A percentile compares a stretch with the other conserved stretches of the same genome.
Conservation (phyloP, 2,888 invertebrate species). For the Noctua janthina region DNA sequence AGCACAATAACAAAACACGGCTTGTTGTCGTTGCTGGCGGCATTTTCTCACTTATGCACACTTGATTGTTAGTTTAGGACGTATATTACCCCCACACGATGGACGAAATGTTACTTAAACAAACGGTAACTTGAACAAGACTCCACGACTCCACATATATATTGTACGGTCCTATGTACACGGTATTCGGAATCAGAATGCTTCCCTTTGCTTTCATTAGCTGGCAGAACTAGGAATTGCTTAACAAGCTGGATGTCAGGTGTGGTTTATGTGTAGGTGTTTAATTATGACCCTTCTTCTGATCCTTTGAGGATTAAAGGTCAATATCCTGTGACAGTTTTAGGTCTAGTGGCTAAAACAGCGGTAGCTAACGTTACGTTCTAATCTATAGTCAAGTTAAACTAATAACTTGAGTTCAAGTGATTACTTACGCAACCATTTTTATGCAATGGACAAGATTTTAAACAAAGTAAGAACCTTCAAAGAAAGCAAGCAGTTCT, state of each 20-base stretch:
- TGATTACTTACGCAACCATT: too few species aligned
- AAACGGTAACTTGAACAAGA: slow-evolving; percentile 67
- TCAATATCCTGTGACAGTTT: background rate
- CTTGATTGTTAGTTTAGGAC: slow-evolving; percentile 74
- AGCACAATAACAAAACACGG: slow-evolving; percentile 53
- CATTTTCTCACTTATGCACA: slow-evolving; percentile 65
- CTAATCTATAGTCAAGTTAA: too few species aligned
- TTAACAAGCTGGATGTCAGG: slow-evolving; percentile 24
- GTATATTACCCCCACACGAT: slow-evolving; percentile 66
- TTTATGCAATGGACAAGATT: too few species aligned
- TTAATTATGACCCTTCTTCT: slow-evolving; percentile 6
- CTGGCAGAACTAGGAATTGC: slow-evolving; percentile 39
- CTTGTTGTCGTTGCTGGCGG: slow-evolving; percentile 45
- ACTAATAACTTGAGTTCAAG: too few species aligned
- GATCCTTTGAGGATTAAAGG: background rate
- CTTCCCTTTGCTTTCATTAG: slow-evolving; percentile 47
- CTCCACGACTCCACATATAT: slow-evolving; percentile 61
- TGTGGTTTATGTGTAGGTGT: background rate
- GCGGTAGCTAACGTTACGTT: too few species aligned
- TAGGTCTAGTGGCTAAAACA: background rate
- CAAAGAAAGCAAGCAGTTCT: too few species aligned
- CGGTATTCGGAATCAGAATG: slow-evolving; percentile 33
- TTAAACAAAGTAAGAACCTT: too few species aligned
- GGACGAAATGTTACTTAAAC: slow-evolving; percentile 63
- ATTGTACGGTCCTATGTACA: slow-evolving; percentile 65